Evolutionary conservation across 2,113 vertebrate species (phyloP).

Genomic region (Serranochromis macrocephalus): DNA sequence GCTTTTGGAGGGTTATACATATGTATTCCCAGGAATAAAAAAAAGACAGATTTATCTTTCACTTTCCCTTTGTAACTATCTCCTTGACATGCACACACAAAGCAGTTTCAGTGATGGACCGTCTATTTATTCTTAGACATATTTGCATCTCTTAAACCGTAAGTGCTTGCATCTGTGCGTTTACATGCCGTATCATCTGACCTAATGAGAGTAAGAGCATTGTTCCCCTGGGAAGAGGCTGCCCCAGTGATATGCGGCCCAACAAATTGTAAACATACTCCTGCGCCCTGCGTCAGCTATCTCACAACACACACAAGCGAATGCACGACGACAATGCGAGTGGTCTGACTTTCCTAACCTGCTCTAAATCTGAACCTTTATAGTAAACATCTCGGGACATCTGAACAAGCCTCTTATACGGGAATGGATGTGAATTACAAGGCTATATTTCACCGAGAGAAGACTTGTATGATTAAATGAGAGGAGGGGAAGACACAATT

Average conservation of each 20-base stretch:
- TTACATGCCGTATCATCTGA: slow-evolving; percentile 51
- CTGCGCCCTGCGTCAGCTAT: slow-evolving; percentile 18
- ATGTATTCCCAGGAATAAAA: neutral
- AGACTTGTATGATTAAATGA: slow-evolving; percentile 54
- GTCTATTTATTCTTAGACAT: slow-evolving; percentile 54
- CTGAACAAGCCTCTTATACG: slow-evolving; percentile 59
- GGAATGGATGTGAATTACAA: slow-evolving; percentile 65
- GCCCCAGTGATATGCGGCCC: slow-evolving; percentile 32
- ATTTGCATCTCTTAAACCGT: slow-evolving; percentile 38
- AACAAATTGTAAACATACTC: slow-evolving; percentile 63
- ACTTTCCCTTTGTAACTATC: slow-evolving; percentile 5
- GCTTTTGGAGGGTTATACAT: neutral
- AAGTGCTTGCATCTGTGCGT: slow-evolving; percentile 63
- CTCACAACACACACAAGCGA: slow-evolving; percentile 23
- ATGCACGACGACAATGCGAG: slow-evolving; percentile 3
- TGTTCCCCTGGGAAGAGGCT: slow-evolving; percentile 57
- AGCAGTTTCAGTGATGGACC: slow-evolving; percentile 32
- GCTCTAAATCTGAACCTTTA: slow-evolving; percentile 72
- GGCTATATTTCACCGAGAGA: slow-evolving; percentile 61
- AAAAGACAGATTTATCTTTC: neutral
- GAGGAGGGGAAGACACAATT: slow-evolving; percentile 49
- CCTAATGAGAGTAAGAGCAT: slow-evolving; percentile 57
- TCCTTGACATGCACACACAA: slow-evolving; percentile 7
- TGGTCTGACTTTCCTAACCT: slow-evolving; percentile 57
- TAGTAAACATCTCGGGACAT: slow-evolving; percentile 72